phyloP scores from a whole-genome alignment of 2,113 vertebrate species.

The Nettapus auritus region DNA sequence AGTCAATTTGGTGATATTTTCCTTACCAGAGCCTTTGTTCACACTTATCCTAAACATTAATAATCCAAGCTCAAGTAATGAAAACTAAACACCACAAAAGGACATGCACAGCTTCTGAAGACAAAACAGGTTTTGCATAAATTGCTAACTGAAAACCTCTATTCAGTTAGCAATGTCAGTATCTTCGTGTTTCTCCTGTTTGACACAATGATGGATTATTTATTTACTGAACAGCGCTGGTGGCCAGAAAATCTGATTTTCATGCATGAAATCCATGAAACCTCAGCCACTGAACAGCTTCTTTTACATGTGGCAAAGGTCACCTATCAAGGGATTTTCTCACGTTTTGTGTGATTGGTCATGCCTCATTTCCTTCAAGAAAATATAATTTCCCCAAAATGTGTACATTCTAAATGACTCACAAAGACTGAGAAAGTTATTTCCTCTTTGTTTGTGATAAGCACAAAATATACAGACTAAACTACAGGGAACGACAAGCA shows the following conservation, averaged over 20 bases:
- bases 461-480: slow-evolving; percentile 67
- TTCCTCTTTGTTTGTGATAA: slow-evolving; percentile 79
- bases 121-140: slow-evolving; percentile 64
- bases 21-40: background rate
- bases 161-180: slow-evolving; percentile 68
- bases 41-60: background rate
- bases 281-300: slow-evolving; percentile 80
- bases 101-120: slow-evolving; percentile 7
- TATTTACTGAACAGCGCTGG: slow-evolving; percentile 85
- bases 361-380: slow-evolving; percentile 88
- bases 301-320: slow-evolving; percentile 86
- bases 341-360: slow-evolving; percentile 88
- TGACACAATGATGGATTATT: slow-evolving; percentile 93
- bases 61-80: slow-evolving; percentile 60
- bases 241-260: slow-evolving; percentile 90
- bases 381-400: slow-evolving; percentile 83
- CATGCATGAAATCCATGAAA: slow-evolving; percentile 88
- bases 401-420: slow-evolving; percentile 72
- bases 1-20: background rate
- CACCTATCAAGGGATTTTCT: slow-evolving; percentile 85
- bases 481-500: slow-evolving; percentile 54
- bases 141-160: slow-evolving; percentile 67
- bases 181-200: slow-evolving; percentile 78
- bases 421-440: slow-evolving; percentile 78
- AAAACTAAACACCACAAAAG: slow-evolving; percentile 45